These are phyloP conservation scores for Ectobius pallidus DNA, from an alignment of 2,888 invertebrate genomes.

Conservation along the genomic window DNA sequence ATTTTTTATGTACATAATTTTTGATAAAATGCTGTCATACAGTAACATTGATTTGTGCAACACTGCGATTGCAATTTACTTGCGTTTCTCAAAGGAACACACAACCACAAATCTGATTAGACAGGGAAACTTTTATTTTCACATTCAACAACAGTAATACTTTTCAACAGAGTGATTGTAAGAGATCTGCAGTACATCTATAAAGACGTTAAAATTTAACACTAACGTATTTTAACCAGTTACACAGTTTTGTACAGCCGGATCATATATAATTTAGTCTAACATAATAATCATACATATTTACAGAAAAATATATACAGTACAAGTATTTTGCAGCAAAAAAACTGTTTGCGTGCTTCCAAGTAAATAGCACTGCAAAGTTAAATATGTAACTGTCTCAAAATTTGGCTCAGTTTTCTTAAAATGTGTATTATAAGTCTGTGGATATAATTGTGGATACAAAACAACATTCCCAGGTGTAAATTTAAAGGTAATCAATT, in stretches of 20 bases:
- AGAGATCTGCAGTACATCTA: background rate
- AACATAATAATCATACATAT: conserved; percentile 12
- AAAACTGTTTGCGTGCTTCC: background rate
- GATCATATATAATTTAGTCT: background rate
- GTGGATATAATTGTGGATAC: conserved; percentile 1
- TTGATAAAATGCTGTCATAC: conserved; percentile 18
- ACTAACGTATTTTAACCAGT: background rate
- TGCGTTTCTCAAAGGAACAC: background rate
- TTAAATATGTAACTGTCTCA: conserved; percentile 15
- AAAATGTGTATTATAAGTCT: background rate
- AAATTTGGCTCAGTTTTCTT: conserved; percentile 19
- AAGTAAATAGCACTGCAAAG: conserved; percentile 1
- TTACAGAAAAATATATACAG: conserved; percentile 15
- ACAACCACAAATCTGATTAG: background rate
- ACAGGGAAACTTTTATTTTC: background rate
- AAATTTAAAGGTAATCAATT: conserved; percentile 11
- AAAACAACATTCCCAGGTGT: conserved; percentile 3
- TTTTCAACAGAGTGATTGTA: background rate
- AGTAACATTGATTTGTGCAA: conserved; percentile 10
- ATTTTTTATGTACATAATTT: conserved; percentile 11
- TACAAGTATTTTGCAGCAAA: conserved; percentile 11
- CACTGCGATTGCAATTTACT: background rate
- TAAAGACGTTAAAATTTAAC: background rate
- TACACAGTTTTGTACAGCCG: background rate
- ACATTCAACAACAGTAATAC: conserved; percentile 18